A percentile compares a stretch with the other conserved stretches of the same genome.
These are phyloP conservation scores for Mesitornis unicolor DNA, from an alignment of 2,113 vertebrate species.

Conservation along the genomic window DNA sequence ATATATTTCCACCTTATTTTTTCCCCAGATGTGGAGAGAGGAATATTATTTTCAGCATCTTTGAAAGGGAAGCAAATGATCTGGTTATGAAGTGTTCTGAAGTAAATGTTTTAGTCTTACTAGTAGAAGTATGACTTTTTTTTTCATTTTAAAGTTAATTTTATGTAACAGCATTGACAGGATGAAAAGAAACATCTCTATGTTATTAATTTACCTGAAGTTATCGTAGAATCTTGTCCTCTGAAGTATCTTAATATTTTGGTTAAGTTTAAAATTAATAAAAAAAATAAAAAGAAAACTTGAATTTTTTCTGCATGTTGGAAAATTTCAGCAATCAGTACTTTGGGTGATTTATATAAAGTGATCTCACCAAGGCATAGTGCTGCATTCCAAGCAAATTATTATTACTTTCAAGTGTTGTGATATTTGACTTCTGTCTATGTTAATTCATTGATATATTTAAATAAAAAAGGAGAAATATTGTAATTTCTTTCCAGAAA, in stretches of 20 bases:
- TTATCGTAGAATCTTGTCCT: neutral
- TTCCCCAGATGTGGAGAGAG: neutral
- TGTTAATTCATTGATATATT: neutral
- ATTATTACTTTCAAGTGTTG: neutral
- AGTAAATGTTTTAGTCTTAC: neutral
- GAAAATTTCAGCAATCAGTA: neutral
- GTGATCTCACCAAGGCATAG: neutral
- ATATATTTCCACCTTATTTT: neutral
- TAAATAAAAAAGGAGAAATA: neutral
- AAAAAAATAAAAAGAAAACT: neutral
- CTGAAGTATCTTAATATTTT: neutral
- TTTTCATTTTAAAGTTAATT: neutral
- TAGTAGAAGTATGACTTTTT: neutral
- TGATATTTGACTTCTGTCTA: neutral
- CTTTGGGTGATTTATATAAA: neutral
- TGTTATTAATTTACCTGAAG: neutral
- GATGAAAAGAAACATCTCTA: neutral
- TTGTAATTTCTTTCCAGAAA: neutral
- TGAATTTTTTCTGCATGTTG: neutral
- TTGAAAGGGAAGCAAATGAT: neutral
- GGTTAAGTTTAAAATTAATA: neutral
- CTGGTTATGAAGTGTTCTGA: neutral
- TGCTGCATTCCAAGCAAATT: neutral
- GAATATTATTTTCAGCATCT: neutral
- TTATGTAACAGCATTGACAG: neutral